These are phyloP conservation scores for Zosterops hypoxanthus DNA, from an alignment of 2,113 vertebrate species.

Conservation along the genomic window DNA sequence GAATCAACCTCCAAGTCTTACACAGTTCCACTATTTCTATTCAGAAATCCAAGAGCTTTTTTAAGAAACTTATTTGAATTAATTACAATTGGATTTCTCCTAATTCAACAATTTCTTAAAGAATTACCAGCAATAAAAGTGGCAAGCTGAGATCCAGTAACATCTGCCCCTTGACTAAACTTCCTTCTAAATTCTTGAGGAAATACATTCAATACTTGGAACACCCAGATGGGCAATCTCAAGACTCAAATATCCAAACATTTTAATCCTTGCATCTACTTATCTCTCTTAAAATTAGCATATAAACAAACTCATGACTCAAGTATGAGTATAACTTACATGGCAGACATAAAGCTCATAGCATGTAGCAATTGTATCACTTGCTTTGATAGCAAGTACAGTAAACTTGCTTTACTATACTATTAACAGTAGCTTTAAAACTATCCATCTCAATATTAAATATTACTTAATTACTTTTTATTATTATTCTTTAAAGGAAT, in stretches of 20 bases:
- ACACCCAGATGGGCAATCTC: not conserved
- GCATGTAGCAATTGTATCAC: not conserved
- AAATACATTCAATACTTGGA: constrained; percentile 2
- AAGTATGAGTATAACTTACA: not conserved
- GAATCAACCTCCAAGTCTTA: not conserved
- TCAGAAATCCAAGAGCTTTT: not conserved
- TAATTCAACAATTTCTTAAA: not conserved
- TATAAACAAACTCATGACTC: not conserved
- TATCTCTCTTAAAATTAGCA: not conserved
- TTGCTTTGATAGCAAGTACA: not conserved
- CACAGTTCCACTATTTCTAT: not conserved
- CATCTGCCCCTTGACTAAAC: not conserved
- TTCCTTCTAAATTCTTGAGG: not conserved
- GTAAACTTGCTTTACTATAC: no score
- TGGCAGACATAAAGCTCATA: not conserved
- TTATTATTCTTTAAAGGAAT: not conserved
- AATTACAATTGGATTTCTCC: not conserved
- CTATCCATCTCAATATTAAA: not conserved
- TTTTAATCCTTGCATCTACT: not conserved
- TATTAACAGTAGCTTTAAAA: not conserved
- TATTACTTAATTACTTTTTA: not conserved
- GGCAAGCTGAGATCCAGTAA: not conserved
- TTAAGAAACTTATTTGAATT: not conserved
- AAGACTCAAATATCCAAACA: not conserved
- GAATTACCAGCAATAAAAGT: not conserved